Evolutionary conservation across 2,113 vertebrate species (phyloP).

Genomic region (Esox niger): DNA sequence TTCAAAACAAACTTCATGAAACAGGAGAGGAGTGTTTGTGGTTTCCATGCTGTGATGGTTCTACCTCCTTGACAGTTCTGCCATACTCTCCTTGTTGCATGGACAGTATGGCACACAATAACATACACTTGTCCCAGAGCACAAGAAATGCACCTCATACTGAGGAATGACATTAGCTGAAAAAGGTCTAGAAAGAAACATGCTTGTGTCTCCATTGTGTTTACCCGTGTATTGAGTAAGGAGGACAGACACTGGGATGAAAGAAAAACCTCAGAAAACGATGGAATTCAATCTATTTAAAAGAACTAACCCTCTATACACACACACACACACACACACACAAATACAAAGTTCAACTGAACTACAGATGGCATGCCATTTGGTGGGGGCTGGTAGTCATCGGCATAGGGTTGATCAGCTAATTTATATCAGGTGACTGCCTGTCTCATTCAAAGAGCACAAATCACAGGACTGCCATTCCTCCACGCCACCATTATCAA

Average conservation of each 20-base stretch:
- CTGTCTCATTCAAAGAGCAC: background rate
- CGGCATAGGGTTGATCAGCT: background rate
- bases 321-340: slow-evolving; percentile 25
- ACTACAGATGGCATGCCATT: background rate
- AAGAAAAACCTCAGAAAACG: slow-evolving; percentile 46
- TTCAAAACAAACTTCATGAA: too few relatives aligned
- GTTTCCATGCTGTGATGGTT: too few relatives aligned
- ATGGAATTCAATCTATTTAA: slow-evolving; percentile 66
- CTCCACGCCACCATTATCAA: background rate
- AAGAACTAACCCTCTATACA: slow-evolving; percentile 31
- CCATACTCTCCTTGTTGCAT: too few relatives aligned
- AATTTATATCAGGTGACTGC: background rate
- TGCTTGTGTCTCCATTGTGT: slow-evolving; percentile 14
- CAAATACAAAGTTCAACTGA: background rate
- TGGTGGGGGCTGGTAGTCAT: background rate
- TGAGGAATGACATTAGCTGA: too few relatives aligned
- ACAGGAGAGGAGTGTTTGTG: too few relatives aligned
- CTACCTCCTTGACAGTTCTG: too few relatives aligned
- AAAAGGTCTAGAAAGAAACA: too few relatives aligned
- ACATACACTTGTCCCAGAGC: too few relatives aligned
- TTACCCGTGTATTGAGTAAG: slow-evolving; percentile 34
- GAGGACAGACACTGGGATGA: slow-evolving; percentile 43
- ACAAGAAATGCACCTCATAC: too few relatives aligned
- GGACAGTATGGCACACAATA: too few relatives aligned
- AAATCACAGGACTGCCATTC: slow-evolving; percentile 3